These are phyloP conservation scores for Burhinus bistriatus DNA, from an alignment of 2,113 vertebrate genomes.

Conservation along the genomic window DNA sequence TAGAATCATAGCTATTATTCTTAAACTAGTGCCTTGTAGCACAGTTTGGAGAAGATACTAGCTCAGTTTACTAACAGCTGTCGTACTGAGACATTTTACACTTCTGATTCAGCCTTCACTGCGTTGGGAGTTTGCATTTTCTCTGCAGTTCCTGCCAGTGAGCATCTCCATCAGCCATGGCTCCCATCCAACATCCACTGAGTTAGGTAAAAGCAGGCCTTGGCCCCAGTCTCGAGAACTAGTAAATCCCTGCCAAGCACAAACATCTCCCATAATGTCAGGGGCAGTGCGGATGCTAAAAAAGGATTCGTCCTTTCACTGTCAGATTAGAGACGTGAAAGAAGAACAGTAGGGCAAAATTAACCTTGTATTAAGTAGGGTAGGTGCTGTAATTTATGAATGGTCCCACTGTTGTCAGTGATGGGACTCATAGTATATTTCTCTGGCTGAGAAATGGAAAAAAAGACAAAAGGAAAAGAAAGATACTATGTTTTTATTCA, in stretches of 20 bases:
- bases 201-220: neutral
- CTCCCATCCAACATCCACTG: neutral
- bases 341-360: neutral
- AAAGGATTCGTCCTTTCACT: neutral
- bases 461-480: neutral
- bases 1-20: neutral
- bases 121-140: neutral
- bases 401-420: neutral
- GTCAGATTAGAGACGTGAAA: neutral
- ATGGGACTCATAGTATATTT: neutral
- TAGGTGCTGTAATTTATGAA: neutral
- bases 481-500: neutral
- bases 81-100: neutral
- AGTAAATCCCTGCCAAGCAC: neutral
- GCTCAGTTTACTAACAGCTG: neutral
- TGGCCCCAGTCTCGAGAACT: neutral
- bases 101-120: neutral
- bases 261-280: neutral
- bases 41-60: neutral
- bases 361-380: neutral
- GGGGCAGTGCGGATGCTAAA: neutral
- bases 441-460: neutral
- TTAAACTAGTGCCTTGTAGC: neutral
- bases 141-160: neutral
- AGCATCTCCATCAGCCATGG: neutral